Evolutionary conservation across 2,888 invertebrate genomes (phyloP).

Genomic region (Buathra laborator): DNA sequence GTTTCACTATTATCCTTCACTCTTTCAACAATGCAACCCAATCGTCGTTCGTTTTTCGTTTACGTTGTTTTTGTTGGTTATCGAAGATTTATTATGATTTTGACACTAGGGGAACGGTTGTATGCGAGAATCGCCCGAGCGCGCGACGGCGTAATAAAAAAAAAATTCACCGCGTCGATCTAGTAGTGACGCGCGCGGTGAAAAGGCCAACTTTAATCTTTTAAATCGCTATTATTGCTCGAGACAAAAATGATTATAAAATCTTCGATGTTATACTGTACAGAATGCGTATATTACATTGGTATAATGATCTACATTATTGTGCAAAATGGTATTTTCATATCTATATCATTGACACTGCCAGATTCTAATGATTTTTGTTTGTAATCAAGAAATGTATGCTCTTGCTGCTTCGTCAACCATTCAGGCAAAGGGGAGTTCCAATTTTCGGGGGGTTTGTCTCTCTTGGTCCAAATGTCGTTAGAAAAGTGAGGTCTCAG

Average conservation of each 20-base stretch:
- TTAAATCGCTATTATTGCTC: neutral
- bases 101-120: neutral
- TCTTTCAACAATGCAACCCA: constrained; percentile 23
- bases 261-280: constrained; percentile 7
- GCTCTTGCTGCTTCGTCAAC: constrained; percentile 89
- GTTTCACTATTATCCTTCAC: neutral
- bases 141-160: too few species aligned
- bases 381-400: constrained; percentile 89
- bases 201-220: neutral
- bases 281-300: constrained; percentile 34
- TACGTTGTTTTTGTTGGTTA: constrained; percentile 33
- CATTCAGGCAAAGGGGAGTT: constrained; percentile 92
- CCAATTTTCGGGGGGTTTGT: constrained; percentile 93
- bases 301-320: constrained; percentile 69
- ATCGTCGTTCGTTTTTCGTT: constrained; percentile 39
- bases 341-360: constrained; percentile 51
- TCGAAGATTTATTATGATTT: constrained; percentile 8
- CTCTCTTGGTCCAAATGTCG: constrained; percentile 92
- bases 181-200: neutral
- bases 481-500: constrained; percentile 90
- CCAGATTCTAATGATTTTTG: constrained; percentile 88
- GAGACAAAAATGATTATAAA: neutral
- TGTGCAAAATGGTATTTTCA: constrained; percentile 64
- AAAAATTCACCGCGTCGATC: too few species aligned
- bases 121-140: neutral